A percentile compares a stretch with the other conserved stretches of the same genome.
These are phyloP conservation scores for Tachina lurida DNA, from an alignment of 2,888 invertebrate species.

Conservation along the genomic window DNA sequence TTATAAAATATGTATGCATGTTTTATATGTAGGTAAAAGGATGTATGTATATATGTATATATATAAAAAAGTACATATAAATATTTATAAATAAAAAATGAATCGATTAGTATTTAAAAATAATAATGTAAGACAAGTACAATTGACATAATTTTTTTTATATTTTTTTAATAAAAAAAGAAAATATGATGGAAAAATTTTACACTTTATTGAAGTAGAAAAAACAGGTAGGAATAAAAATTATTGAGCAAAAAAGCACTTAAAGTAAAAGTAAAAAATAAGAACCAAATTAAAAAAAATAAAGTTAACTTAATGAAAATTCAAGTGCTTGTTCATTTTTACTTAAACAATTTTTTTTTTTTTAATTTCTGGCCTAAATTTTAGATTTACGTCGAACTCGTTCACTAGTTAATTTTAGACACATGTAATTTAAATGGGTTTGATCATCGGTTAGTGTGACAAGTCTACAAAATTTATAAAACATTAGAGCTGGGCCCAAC, in stretches of 20 bases:
- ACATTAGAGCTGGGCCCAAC: too few species aligned
- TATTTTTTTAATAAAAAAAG: neutral
- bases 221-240: neutral
- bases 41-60: conserved; percentile 38
- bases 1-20: conserved; percentile 41
- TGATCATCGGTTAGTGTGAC: too few species aligned
- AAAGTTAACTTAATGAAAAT: neutral
- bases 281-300: neutral
- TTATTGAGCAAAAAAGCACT: neutral
- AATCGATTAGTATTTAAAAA: conserved; percentile 79
- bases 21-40: conserved; percentile 26
- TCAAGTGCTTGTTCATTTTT: neutral
- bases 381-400: neutral
- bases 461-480: too few species aligned
- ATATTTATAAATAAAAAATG: conserved; percentile 72
- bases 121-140: conserved; percentile 67
- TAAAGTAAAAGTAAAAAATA: neutral
- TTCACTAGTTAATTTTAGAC: too few species aligned
- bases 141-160: conserved; percentile 41
- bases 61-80: conserved; percentile 18
- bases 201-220: too few species aligned
- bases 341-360: too few species aligned
- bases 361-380: neutral
- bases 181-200: neutral
- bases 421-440: too few species aligned